Evolutionary conservation across 2,113 vertebrate species (phyloP), one percentile per base, ranked within the genome.

Genomic region (Semicossyphus pulcher): DNA sequence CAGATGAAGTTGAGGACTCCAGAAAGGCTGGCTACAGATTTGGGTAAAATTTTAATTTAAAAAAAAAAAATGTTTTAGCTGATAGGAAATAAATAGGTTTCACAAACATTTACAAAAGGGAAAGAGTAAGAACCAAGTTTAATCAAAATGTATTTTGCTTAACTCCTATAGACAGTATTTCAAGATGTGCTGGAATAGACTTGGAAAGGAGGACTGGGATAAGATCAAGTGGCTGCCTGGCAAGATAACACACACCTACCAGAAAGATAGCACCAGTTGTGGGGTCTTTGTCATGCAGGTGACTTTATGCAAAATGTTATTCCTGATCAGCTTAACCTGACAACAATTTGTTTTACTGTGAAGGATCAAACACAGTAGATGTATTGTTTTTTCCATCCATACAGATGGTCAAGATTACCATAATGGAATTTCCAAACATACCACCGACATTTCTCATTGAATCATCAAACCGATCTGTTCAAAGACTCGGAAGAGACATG

Each of bases 201-300:
- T 66, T 14, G 49, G 49, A 18, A 54, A 42, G n/a, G 64, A 67
- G 20, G 26, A 44, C 28, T 67, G 28, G 26, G 36, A 44, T 10
- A 18, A 67, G 5, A 54, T 67, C 49, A 67, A 67, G 49, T 67
- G 49, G 49, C 2, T 44, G 14, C 47, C 48, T 52, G 47, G 21
- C 16, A 52, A 14, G 20, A 67, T 54, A 42, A 6, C 18, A 7
- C 64, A 54, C 49, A 67, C 48, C 23, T 32, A 31, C 26, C 49
- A 67, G n/a, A 54, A 32, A 16, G 63, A 67, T 42, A 4, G 0
- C 48, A 42, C 18, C 36, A 42, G 64, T 7, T 54, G 49, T 42
- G 64, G 49, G 8, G 2, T 44, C 8, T 53, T 67, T 67, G 49
- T 67, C 4, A 54, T 54, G 37, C 26, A 67, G 37, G 37, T 42